phyloP scores from a whole-genome alignment of 2,888 invertebrate species.

The Epirrhoe alternata region DNA sequence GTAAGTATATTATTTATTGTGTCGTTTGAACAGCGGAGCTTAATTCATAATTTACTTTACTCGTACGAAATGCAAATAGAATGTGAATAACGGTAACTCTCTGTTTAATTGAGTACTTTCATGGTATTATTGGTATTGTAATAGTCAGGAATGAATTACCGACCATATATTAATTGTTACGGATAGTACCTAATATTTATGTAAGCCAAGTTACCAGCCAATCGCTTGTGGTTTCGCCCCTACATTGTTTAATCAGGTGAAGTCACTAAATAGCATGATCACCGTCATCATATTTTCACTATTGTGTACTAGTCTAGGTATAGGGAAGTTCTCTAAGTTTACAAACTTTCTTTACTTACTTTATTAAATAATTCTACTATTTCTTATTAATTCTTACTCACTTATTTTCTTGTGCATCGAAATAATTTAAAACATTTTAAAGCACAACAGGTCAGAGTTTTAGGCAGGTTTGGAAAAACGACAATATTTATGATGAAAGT shows the following conservation, averaged over 20 bases:
- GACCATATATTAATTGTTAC: neutral
- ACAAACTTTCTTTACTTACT: no score
- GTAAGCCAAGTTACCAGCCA: neutral
- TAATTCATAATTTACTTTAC: conserved; percentile 28
- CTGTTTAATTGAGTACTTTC: conserved; percentile 9
- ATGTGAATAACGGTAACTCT: conserved; percentile 5
- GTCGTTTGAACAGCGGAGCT: conserved; percentile 28
- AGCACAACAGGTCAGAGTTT: conserved; percentile 1
- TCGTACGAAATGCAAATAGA: conserved; percentile 10
- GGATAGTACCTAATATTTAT: neutral
- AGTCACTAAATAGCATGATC: no score
- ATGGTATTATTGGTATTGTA: neutral
- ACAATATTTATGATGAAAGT: conserved; percentile 32
- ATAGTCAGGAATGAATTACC: neutral
- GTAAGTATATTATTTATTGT: conserved; percentile 32
- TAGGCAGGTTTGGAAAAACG: conserved; percentile 17
- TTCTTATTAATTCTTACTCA: no score
- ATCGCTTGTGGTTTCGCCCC: neutral
- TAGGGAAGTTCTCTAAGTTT: no score
- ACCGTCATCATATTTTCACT: no score
- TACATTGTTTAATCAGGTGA: no score
- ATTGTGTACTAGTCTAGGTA: no score
- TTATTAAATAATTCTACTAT: no score
- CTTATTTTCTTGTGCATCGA: no score
- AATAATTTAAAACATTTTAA: neutral